phyloP scores from a whole-genome alignment of 2,888 invertebrate species.

The Phyllotreta cruciferae region DNA sequence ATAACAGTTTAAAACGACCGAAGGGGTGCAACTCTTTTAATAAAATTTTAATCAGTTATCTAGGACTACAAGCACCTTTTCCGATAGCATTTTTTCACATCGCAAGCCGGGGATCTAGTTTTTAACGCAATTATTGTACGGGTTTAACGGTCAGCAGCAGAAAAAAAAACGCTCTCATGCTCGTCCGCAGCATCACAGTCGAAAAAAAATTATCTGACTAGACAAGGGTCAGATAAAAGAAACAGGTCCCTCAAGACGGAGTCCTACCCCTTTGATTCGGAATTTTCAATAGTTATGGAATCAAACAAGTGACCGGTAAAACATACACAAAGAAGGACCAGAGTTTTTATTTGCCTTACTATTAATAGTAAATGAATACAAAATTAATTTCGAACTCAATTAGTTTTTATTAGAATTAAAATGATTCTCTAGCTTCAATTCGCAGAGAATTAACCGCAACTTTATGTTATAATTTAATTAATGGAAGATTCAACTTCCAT shows the following conservation, averaged over 20 bases:
- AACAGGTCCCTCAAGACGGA: conserved; percentile 13
- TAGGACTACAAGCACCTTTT: background rate
- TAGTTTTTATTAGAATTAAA: no score
- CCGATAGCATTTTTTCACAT: conserved; percentile 19
- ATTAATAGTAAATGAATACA: no score
- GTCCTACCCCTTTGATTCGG: conserved; percentile 6
- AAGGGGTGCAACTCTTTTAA: conserved; percentile 30
- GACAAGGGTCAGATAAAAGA: conserved; percentile 23
- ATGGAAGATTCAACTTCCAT: no score
- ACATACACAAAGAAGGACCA: no score
- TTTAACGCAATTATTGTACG: conserved; percentile 24
- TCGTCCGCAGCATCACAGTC: conserved; percentile 26
- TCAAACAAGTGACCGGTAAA: conserved; percentile 1
- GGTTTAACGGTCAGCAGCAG: conserved; percentile 28
- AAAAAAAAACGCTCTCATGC: conserved; percentile 29
- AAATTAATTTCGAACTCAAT: no score
- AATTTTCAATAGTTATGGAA: conserved; percentile 6
- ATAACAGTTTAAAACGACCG: conserved; percentile 10
- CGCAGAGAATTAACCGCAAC: no score
- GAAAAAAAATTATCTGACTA: conserved; percentile 31
- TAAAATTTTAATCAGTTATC: conserved; percentile 27
- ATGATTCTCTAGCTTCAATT: no score
- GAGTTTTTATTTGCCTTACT: no score
- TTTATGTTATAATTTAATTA: no score
- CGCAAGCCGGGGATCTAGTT: conserved; percentile 25